A percentile compares a stretch with the other conserved stretches of the same genome.
These are phyloP conservation scores for Eclectus roratus DNA, from an alignment of 2,113 vertebrate genomes.

Conservation along the genomic window DNA sequence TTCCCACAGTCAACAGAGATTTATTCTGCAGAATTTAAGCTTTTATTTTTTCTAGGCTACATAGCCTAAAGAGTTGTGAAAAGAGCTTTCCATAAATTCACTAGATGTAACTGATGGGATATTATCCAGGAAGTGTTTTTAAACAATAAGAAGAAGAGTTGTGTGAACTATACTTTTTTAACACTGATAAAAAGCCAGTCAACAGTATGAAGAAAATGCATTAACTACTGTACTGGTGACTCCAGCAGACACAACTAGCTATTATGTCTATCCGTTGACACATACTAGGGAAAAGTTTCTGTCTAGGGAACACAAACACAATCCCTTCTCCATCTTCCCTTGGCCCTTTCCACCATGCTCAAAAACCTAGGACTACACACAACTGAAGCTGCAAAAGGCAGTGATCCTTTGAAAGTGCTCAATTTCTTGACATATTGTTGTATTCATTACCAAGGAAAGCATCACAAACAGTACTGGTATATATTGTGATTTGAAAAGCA, in stretches of 20 bases:
- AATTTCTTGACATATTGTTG: not conserved
- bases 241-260: not conserved
- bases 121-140: not conserved
- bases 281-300: not conserved
- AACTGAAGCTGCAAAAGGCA: not conserved
- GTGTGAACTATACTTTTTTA: not conserved
- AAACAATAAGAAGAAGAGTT: not conserved
- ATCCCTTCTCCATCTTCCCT: not conserved
- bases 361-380: not conserved
- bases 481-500: not conserved
- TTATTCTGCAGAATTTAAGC: not conserved
- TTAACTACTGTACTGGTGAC: not conserved
- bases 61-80: not conserved
- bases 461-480: not conserved
- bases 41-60: not conserved
- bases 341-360: not conserved
- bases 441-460: not conserved
- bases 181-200: not conserved
- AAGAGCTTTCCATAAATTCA: not conserved
- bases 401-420: not conserved
- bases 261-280: not conserved
- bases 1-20: not conserved
- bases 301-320: accelerated
- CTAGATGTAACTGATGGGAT: not conserved
- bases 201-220: not conserved